Conservation (phyloP, 2,113 vertebrate species). For the Chunga burmeisteri region DNA sequence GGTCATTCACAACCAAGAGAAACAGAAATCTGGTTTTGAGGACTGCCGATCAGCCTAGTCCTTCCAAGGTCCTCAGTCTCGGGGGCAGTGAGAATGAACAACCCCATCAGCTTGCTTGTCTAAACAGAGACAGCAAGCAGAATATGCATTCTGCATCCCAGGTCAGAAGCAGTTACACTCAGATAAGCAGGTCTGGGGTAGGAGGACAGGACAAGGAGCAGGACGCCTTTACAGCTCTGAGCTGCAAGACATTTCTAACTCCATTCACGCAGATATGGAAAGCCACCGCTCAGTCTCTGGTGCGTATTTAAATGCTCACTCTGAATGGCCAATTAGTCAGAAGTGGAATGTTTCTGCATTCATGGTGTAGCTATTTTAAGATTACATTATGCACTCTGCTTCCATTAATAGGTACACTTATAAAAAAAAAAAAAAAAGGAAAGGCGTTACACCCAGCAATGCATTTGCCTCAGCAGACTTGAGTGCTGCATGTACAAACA, state of each 20-base stretch:
- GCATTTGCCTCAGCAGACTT: not conserved
- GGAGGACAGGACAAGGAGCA: not conserved
- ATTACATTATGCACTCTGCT: slow-evolving; percentile 30
- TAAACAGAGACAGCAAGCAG: not conserved
- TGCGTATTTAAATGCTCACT: slow-evolving; percentile 46
- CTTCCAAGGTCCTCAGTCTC: not conserved
- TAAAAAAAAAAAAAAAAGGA: not conserved
- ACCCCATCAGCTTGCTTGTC: not conserved
- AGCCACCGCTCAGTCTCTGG: not conserved
- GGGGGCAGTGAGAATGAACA: not conserved
- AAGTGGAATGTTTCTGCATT: slow-evolving; percentile 55
- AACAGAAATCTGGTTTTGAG: slow-evolving; percentile 12
- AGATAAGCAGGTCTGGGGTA: not conserved
- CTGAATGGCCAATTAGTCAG: slow-evolving; percentile 55
- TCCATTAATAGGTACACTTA: slow-evolving; percentile 51
- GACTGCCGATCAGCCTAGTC: not conserved
- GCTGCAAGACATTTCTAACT: not conserved
- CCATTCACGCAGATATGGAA: not conserved
- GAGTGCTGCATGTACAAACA: not conserved
- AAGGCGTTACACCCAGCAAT: not conserved
- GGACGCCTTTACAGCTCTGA: not conserved
- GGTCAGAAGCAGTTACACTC: not conserved
- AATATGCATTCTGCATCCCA: not conserved
- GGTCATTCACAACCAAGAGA: slow-evolving; percentile 17
- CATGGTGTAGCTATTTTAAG: slow-evolving; percentile 63